phyloP scores from a whole-genome alignment of 2,797 vertebrate genomes.

The Agapornis canus region DNA sequence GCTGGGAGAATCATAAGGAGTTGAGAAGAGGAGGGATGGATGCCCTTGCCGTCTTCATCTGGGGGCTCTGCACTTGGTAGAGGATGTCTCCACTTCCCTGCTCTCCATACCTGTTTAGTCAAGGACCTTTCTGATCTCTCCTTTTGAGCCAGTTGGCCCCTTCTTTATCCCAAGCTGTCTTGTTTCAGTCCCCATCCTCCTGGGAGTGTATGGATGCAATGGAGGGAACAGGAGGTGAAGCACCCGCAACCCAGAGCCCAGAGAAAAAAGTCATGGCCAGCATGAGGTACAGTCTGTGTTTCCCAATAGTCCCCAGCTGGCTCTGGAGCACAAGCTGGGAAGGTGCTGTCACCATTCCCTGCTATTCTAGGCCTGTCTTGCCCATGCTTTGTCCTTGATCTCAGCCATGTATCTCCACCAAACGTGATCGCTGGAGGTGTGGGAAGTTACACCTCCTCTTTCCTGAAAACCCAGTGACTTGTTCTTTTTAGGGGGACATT shows the following conservation, averaged over 20 bases:
- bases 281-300: neutral
- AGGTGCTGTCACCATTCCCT: neutral
- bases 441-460: neutral
- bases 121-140: neutral
- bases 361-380: neutral
- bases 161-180: neutral
- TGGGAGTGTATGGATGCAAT: neutral
- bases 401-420: neutral
- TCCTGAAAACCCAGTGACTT: rapidly evolving
- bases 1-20: neutral
- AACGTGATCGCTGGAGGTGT: neutral
- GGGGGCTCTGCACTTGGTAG: neutral
- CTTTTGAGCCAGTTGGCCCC: no score
- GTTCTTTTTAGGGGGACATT: neutral
- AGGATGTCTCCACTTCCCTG: neutral
- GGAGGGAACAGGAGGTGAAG: neutral
- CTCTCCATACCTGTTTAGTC: neutral
- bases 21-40: neutral
- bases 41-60: neutral
- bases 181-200: neutral
- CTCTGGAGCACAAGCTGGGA: neutral
- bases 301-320: neutral
- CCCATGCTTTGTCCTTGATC: neutral
- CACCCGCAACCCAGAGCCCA: neutral
- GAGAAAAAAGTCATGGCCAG: neutral